Conservation (phyloP, 2,113 vertebrate species). For the Athene cunicularia region DNA sequence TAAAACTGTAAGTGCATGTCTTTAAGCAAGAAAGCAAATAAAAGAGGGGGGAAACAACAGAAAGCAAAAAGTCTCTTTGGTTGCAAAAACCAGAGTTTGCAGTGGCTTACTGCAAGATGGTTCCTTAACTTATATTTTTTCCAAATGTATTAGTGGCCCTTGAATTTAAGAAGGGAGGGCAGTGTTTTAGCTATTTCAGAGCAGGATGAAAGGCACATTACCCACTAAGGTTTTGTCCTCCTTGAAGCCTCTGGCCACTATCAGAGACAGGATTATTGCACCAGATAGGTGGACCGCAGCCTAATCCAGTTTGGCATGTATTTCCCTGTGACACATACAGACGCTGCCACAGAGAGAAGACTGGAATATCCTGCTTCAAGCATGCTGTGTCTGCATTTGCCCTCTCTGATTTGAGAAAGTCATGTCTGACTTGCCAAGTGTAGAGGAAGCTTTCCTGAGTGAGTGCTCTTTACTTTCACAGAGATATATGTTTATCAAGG, state of each 20-base stretch:
- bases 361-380: conserved; percentile 32
- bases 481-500: neutral
- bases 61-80: neutral
- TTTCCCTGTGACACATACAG: conserved; percentile 31
- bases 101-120: neutral
- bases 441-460: neutral
- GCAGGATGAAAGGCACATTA: neutral
- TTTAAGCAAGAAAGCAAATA: neutral
- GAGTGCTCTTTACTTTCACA: neutral
- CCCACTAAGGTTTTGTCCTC: neutral
- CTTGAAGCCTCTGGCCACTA: conserved; percentile 19
- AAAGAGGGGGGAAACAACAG: neutral
- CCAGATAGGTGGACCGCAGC: neutral
- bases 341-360: neutral
- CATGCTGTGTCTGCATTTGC: neutral
- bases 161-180: neutral
- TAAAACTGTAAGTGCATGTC: neutral
- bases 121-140: neutral
- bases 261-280: neutral
- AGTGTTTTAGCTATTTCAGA: neutral
- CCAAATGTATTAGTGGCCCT: neutral
- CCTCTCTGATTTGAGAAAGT: neutral
- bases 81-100: neutral
- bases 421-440: neutral
- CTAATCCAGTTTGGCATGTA: neutral